Evolutionary conservation across 2,888 invertebrate species (phyloP).

Genomic region (Cephus sareptanus): DNA sequence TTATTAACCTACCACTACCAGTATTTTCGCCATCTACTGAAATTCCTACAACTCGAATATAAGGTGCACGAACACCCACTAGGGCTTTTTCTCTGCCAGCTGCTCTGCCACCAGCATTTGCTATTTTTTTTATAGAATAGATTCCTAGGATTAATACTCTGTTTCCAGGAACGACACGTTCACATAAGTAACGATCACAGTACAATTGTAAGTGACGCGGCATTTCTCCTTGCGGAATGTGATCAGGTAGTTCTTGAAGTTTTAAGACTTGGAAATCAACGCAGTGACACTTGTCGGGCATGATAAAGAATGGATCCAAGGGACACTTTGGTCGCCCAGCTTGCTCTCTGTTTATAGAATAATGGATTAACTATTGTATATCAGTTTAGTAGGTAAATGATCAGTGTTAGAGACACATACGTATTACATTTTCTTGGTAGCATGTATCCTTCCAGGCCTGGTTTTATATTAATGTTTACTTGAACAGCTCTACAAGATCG

Average conservation of each 20-base stretch:
- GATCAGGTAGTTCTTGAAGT: constrained; percentile 95
- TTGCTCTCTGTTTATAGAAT: constrained; percentile 77
- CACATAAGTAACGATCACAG: constrained; percentile 93
- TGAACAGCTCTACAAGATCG: constrained; percentile 91
- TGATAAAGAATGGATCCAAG: constrained; percentile 96
- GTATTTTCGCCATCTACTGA: constrained; percentile 85
- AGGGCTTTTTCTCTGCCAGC: constrained; percentile 81
- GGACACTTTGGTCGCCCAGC: constrained; percentile 94
- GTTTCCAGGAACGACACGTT: constrained; percentile 96
- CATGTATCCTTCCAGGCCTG: constrained; percentile 95
- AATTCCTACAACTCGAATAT: constrained; percentile 94
- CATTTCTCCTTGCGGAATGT: constrained; percentile 96
- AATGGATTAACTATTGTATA: neutral
- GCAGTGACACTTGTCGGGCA: constrained; percentile 97
- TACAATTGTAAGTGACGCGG: constrained; percentile 95
- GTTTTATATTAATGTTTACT: constrained; percentile 89
- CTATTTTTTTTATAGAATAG: constrained; percentile 93
- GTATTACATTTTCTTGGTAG: constrained; percentile 95
- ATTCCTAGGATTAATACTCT: constrained; percentile 93
- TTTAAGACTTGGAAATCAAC: constrained; percentile 99
- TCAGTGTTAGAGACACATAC: constrained; percentile 69
- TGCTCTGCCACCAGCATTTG: constrained; percentile 73
- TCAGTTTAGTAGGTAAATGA: constrained; percentile 4
- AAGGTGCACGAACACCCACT: constrained; percentile 93
- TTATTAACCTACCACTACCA: constrained; percentile 70